Evolutionary conservation across 2,888 invertebrate genomes (phyloP).

Genomic region (Chorisops tibialis): DNA sequence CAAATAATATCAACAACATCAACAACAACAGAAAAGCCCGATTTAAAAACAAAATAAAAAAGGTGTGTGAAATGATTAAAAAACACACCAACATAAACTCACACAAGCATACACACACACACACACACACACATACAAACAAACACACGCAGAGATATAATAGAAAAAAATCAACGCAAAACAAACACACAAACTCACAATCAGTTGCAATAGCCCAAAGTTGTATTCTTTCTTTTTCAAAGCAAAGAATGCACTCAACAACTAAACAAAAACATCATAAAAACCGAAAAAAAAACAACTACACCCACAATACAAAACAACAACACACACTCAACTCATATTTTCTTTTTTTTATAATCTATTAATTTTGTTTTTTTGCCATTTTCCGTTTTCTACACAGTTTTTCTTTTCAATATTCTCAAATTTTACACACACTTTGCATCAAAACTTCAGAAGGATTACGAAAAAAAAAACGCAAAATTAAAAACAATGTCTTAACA

Average conservation of each 20-base stretch:
- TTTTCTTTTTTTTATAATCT: too few relatives aligned
- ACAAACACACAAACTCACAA: constrained; percentile 10
- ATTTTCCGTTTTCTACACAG: too few relatives aligned
- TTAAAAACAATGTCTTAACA: too few relatives aligned
- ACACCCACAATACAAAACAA: not conserved
- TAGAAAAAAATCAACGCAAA: not conserved
- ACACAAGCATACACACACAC: too few relatives aligned
- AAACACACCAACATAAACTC: not conserved
- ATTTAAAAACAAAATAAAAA: constrained; percentile 11
- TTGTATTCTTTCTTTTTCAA: constrained; percentile 11
- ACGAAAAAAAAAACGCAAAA: too few relatives aligned
- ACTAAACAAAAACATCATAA: not conserved
- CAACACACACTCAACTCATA: not conserved
- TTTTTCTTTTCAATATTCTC: too few relatives aligned
- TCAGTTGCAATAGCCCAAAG: constrained; percentile 32
- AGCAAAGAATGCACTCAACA: not conserved
- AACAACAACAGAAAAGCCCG: constrained; percentile 3
- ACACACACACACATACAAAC: constrained; percentile 9
- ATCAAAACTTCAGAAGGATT: too few relatives aligned
- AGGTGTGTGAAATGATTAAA: not conserved
- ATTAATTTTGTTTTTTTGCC: too few relatives aligned
- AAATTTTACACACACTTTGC: too few relatives aligned
- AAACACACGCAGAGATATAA: too few relatives aligned
- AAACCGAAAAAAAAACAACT: not conserved
- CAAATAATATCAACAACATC: not conserved